Evolutionary conservation across 2,797 vertebrate genomes (phyloP).

Genomic region (Chloroceryle amazona): DNA sequence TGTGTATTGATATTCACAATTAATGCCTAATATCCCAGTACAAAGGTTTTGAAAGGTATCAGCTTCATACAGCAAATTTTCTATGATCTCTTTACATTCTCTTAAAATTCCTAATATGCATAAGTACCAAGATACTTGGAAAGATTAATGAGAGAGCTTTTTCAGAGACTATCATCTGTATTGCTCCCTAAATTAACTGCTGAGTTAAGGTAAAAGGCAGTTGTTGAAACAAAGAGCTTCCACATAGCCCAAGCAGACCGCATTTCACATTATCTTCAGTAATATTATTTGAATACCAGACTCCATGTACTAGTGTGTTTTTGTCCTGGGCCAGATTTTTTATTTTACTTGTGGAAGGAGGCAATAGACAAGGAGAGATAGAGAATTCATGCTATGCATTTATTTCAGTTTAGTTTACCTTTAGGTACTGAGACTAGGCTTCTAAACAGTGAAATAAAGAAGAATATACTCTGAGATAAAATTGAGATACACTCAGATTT

Average conservation of each 20-base stretch:
- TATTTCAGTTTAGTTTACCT: background rate
- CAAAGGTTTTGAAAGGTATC: background rate
- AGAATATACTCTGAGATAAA: background rate
- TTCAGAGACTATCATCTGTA: background rate
- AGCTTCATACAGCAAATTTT: background rate
- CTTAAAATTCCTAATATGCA: background rate
- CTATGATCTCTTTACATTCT: background rate
- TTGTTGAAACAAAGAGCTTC: background rate
- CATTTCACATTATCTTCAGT: background rate
- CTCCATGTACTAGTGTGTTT: background rate
- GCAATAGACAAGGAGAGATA: background rate
- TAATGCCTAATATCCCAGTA: background rate
- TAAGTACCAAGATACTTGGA: background rate
- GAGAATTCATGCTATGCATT: background rate
- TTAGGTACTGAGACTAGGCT: background rate
- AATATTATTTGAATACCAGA: background rate
- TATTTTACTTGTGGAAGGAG: background rate
- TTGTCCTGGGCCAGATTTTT: background rate
- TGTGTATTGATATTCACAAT: accelerated
- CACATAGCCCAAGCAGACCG: background rate
- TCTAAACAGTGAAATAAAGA: background rate
- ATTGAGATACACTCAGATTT: background rate
- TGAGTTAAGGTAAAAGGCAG: background rate
- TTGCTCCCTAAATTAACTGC: background rate
- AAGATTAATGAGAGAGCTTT: background rate